These are phyloP conservation scores for Amphipyra berbera DNA, from an alignment of 2,888 invertebrate genomes.

Conservation along the genomic window DNA sequence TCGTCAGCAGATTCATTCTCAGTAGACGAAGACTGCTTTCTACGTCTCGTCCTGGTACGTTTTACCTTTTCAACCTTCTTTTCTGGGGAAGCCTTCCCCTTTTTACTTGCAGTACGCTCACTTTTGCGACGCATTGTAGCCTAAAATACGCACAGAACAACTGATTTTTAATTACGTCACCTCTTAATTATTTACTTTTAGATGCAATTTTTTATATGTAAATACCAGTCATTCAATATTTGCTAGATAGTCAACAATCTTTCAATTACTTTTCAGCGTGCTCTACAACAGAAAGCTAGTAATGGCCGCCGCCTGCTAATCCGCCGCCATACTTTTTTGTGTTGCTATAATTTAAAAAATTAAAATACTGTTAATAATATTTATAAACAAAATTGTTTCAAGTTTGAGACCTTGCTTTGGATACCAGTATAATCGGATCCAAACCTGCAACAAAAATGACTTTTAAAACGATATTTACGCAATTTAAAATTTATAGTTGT, in stretches of 20 bases:
- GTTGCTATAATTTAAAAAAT: conserved; percentile 25
- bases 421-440: too few species aligned
- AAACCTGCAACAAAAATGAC: too few species aligned
- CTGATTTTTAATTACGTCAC: conserved; percentile 3
- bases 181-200: not conserved
- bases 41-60: conserved; percentile 88
- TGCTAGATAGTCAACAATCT: conserved; percentile 12
- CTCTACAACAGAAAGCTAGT: conserved; percentile 54
- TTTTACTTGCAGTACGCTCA: conserved; percentile 91
- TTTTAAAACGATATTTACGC: too few species aligned
- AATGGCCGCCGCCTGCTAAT: conserved; percentile 55
- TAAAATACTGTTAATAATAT: too few species aligned
- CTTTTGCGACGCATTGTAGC: conserved; percentile 93
- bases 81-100: conserved; percentile 92
- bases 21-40: conserved; percentile 89
- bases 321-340: conserved; percentile 29
- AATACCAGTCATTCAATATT: conserved; percentile 19
- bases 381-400: too few species aligned
- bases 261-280: conserved; percentile 39
- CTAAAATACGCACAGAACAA: conserved; percentile 57
- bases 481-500: too few species aligned
- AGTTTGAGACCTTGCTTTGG: too few species aligned
- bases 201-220: conserved; percentile 1
- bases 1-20: conserved; percentile 88
- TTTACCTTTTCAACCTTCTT: conserved; percentile 89